Percentiles rank a stretch among this genome's conserved stretches.
phyloP scores from a whole-genome alignment of 2,113 vertebrate genomes.

The Pholis gunnellus region DNA sequence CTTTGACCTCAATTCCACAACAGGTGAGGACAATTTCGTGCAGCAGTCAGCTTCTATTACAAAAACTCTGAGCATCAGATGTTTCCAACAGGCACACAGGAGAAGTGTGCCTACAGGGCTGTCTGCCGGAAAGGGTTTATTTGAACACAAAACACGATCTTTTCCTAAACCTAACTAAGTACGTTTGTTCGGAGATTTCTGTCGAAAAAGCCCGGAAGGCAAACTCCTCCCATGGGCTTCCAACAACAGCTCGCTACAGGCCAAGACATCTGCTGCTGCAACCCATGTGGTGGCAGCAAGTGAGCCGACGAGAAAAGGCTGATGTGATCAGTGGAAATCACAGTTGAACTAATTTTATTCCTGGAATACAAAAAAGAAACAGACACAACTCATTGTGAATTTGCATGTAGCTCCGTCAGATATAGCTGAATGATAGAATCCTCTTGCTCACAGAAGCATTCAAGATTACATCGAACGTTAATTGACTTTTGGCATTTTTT shows the following conservation, averaged over 20 bases:
- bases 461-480: neutral
- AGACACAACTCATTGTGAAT: neutral
- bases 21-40: constrained; percentile 24
- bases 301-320: neutral
- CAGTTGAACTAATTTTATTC: neutral
- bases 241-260: neutral
- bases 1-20: constrained; percentile 52
- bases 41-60: constrained; percentile 1
- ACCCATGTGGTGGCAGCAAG: neutral
- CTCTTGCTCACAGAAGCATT: neutral
- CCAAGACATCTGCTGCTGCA: neutral
- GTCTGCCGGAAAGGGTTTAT: neutral
- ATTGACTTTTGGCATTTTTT: too few species aligned
- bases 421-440: neutral
- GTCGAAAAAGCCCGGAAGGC: neutral
- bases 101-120: neutral
- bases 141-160: neutral
- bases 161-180: neutral
- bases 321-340: neutral
- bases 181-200: neutral
- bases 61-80: neutral
- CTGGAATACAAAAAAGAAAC: neutral
- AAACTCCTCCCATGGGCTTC: neutral
- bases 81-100: neutral
- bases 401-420: neutral